These are phyloP conservation scores for Cerastis leucographa DNA, from an alignment of 2,888 invertebrate species.

Conservation along the genomic window DNA sequence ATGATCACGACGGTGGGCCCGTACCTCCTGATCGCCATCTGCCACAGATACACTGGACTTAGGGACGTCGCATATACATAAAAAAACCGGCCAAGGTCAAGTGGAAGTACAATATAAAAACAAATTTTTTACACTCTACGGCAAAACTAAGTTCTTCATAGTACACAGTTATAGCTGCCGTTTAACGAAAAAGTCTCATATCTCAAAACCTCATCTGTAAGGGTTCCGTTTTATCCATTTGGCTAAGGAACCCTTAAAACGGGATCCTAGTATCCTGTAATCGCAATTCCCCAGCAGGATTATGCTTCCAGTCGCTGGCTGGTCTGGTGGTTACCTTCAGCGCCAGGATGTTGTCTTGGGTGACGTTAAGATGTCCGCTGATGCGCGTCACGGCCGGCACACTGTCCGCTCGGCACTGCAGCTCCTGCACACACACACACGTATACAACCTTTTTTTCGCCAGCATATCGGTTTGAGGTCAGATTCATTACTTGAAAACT, in stretches of 20 bases:
- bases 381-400: slow-evolving; percentile 81
- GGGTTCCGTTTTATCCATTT: no score
- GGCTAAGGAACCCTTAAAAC: neutral
- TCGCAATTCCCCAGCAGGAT: neutral
- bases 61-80: neutral
- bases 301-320: neutral
- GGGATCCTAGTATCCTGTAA: neutral
- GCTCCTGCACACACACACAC: slow-evolving; percentile 66
- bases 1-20: slow-evolving; percentile 84
- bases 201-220: no score
- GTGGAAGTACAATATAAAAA: no score
- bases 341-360: slow-evolving; percentile 77
- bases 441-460: neutral
- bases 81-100: no score
- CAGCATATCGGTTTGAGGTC: neutral
- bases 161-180: no score
- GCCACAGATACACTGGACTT: slow-evolving; percentile 29
- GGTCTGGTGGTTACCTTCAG: slow-evolving; percentile 77
- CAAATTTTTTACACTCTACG: no score
- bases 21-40: slow-evolving; percentile 81
- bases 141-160: no score
- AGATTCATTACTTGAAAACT: no score
- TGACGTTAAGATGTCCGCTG: slow-evolving; percentile 83
- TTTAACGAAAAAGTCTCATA: no score
- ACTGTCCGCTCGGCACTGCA: slow-evolving; percentile 73